Percentiles rank a stretch among this genome's conserved stretches.
phyloP scores from a whole-genome alignment of 2,113 vertebrate species.

The Chaetodon auriga region DNA sequence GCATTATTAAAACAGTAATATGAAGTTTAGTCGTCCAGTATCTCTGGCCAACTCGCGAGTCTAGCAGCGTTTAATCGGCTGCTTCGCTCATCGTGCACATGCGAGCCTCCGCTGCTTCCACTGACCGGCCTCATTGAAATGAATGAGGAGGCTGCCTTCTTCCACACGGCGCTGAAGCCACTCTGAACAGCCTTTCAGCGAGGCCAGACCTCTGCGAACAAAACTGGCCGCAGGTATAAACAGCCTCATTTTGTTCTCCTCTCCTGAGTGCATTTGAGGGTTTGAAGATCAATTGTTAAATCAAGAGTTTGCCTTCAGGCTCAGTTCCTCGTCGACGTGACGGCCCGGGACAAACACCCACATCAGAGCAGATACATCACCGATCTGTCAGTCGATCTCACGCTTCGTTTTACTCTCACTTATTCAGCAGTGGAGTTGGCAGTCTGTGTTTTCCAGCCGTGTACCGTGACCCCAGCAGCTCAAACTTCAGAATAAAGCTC shows the following conservation, averaged over 20 bases:
- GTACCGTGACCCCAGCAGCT: background rate
- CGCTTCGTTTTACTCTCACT: background rate
- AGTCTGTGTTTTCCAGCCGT: background rate
- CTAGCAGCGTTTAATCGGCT: too few relatives aligned
- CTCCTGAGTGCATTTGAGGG: conserved; percentile 9
- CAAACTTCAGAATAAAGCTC: background rate
- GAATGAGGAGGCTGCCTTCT: background rate
- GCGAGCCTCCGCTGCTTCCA: background rate
- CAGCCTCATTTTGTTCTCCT: conserved; percentile 1
- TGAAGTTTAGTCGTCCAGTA: too few relatives aligned
- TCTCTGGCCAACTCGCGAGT: too few relatives aligned
- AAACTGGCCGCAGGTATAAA: conserved; percentile 1
- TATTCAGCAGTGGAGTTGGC: background rate
- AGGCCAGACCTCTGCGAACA: background rate
- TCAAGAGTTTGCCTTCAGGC: conserved; percentile 12
- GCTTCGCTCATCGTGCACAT: too few relatives aligned
- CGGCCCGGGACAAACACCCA: background rate
- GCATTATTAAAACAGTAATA: too few relatives aligned
- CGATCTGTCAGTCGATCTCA: background rate
- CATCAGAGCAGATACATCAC: background rate
- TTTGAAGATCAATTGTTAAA: conserved; percentile 3
- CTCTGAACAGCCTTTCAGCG: background rate
- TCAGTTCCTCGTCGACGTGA: background rate
- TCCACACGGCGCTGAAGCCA: background rate
- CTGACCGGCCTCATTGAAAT: background rate